phyloP scores from a whole-genome alignment of 2,888 invertebrate species.

The Mycalesis mineus region DNA sequence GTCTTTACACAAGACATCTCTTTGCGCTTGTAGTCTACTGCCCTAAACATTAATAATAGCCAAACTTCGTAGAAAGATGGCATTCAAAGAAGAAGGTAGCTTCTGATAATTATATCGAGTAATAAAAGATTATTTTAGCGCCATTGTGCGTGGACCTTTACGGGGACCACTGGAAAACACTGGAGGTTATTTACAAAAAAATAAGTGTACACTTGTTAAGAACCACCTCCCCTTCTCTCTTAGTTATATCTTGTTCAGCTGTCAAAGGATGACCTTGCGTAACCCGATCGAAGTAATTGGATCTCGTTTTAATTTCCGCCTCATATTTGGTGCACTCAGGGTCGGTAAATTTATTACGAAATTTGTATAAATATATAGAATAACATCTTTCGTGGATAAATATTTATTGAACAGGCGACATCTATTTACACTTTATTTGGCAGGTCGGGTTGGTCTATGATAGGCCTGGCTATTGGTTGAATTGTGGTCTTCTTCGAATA shows the following conservation, averaged over 20 bases:
- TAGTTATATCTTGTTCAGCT: neutral
- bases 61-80: no score
- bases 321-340: constrained; percentile 14
- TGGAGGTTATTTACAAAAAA: constrained; percentile 12
- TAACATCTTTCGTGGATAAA: neutral
- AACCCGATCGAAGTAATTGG: constrained; percentile 12
- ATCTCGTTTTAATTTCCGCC: constrained; percentile 16
- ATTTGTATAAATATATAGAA: neutral
- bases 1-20: no score
- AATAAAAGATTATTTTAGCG: no score
- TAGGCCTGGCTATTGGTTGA: no score
- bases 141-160: no score
- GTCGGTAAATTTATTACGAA: neutral
- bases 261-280: constrained; percentile 14
- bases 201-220: neutral
- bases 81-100: no score
- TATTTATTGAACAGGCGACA: no score
- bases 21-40: no score
- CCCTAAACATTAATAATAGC: no score
- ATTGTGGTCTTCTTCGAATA: no score
- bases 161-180: neutral
- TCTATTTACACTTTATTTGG: neutral
- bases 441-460: no score
- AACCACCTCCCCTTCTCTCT: constrained; percentile 17
- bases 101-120: no score